phyloP scores from a whole-genome alignment of 1,140 invertebrate genomes.

The Asobara japonica region DNA sequence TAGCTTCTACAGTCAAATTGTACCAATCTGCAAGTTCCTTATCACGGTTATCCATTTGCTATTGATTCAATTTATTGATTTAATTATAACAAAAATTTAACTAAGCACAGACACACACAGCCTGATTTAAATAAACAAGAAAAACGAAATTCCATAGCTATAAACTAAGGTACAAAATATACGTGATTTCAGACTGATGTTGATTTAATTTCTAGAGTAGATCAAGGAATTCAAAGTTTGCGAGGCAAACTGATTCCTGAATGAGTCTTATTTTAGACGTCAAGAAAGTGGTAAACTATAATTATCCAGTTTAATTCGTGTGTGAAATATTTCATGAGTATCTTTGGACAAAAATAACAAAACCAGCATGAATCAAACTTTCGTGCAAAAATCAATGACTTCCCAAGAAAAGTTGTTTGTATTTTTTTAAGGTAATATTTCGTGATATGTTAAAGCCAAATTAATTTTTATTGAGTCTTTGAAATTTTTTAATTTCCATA shows the following conservation, averaged over 20 bases:
- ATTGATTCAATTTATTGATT: slow-evolving; percentile 4
- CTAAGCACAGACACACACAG: slow-evolving; percentile 38
- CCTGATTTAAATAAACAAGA: slow-evolving; percentile 34
- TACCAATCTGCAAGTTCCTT: too few species aligned
- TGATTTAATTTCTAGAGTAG: not conserved
- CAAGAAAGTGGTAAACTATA: not conserved
- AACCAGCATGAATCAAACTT: too few species aligned
- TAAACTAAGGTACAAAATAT: slow-evolving; percentile 31
- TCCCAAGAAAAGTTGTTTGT: too few species aligned
- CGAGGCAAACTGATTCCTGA: slow-evolving; percentile 59
- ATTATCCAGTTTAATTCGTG: not conserved
- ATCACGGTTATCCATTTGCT: slow-evolving; percentile 15
- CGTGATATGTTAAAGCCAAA: too few species aligned
- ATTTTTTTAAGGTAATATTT: not conserved
- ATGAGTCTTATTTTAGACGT: slow-evolving; percentile 11
- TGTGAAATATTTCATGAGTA: not conserved
- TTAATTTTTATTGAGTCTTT: too few species aligned
- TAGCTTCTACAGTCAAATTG: too few species aligned
- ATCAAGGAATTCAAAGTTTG: slow-evolving; percentile 62
- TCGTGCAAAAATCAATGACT: too few species aligned
- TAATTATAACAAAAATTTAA: slow-evolving; percentile 26
- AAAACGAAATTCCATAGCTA: slow-evolving; percentile 4
- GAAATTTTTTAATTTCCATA: too few species aligned
- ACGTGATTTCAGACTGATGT: slow-evolving; percentile 30
- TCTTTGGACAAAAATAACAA: too few species aligned